A percentile compares a stretch with the other conserved stretches of the same genome.
Evolutionary conservation across 2,113 vertebrate genomes (phyloP).

Genomic region (Pseudopodoces humilis): DNA sequence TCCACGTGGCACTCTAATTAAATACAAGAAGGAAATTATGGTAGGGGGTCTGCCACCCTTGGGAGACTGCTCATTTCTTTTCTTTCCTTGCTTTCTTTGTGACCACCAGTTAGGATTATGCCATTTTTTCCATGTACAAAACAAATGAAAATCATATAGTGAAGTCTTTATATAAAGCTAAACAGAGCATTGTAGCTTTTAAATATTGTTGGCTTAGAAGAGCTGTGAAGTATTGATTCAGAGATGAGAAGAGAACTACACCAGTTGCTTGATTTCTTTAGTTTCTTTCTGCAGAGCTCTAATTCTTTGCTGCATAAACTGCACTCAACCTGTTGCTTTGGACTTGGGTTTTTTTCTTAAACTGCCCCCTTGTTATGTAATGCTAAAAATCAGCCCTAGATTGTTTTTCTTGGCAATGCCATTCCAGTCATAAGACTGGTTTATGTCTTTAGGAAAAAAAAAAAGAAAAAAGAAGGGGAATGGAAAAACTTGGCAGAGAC

Average conservation of each 20-base stretch:
- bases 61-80: neutral
- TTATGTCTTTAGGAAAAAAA: constrained; percentile 64
- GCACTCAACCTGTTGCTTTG: constrained; percentile 61
- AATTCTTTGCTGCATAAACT: neutral
- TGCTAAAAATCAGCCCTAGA: constrained; percentile 66
- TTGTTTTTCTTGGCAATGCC: constrained; percentile 73
- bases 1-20: neutral
- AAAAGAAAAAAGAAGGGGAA: neutral
- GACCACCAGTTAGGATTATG: neutral
- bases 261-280: neutral
- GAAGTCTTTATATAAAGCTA: neutral
- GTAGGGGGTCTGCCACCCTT: neutral
- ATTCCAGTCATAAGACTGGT: constrained; percentile 73
- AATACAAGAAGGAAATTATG: neutral
- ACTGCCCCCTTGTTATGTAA: constrained; percentile 74
- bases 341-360: neutral
- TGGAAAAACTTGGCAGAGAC: constrained; percentile 56
- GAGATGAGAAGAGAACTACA: neutral
- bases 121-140: neutral
- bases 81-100: neutral
- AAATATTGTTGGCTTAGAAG: neutral
- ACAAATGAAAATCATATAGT: neutral
- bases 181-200: neutral
- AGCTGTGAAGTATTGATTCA: neutral
- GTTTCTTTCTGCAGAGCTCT: neutral